Percentiles rank a stretch among this genome's conserved stretches.
Conservation (phyloP, 1,140 invertebrate species). For the Calephelis nemesis region DNA sequence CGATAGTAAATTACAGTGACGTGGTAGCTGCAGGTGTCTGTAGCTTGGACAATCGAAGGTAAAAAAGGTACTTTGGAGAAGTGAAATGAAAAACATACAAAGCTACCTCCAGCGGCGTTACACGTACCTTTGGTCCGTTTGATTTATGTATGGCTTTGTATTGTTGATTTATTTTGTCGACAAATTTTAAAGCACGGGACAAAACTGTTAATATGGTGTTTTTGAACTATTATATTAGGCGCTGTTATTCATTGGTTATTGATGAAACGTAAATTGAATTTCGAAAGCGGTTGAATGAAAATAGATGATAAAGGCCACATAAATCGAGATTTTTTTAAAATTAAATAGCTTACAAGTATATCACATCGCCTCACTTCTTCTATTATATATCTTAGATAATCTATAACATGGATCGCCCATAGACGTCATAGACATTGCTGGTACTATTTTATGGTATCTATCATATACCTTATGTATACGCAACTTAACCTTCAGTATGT, state of each 20-base stretch:
- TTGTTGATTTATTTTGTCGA: conserved; percentile 11
- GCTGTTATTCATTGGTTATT: neutral
- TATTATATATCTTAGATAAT: no score
- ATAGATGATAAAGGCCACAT: no score
- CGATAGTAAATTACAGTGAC: conserved; percentile 21
- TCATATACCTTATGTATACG: no score
- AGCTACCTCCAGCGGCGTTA: conserved; percentile 7
- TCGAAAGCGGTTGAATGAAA: no score
- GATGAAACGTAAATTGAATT: neutral
- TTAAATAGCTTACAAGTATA: no score
- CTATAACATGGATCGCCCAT: no score
- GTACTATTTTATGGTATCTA: no score
- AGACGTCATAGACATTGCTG: no score
- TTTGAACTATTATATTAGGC: neutral
- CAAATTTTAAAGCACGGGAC: conserved; percentile 1
- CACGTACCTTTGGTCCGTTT: neutral
- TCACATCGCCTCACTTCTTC: no score
- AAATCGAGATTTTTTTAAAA: no score
- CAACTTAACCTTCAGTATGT: no score
- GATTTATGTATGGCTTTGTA: neutral
- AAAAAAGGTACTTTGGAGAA: neutral
- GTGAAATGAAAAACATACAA: conserved; percentile 9
- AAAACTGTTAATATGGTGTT: neutral
- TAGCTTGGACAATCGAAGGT: neutral
- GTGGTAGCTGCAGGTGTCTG: neutral